Evolutionary conservation across 2,888 invertebrate genomes (phyloP).

Genomic region (Abscondita cerata): DNA sequence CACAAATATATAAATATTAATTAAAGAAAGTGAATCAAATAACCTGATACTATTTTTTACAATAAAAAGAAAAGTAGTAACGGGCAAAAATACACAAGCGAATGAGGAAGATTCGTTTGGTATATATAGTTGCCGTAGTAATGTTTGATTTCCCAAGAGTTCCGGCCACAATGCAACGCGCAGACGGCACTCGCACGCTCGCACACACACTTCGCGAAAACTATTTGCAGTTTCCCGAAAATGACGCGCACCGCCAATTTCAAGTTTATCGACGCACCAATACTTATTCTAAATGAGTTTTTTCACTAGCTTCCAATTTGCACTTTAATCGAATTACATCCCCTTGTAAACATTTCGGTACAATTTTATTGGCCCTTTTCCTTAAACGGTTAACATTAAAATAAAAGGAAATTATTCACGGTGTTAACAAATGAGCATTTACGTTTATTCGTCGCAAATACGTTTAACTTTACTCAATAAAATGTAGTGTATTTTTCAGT

Average conservation of each 20-base stretch:
- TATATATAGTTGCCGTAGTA: conserved; percentile 40
- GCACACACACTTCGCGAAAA: conserved; percentile 36
- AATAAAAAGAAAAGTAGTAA: conserved; percentile 17
- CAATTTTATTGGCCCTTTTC: conserved; percentile 24
- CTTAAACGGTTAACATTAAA: conserved; percentile 22
- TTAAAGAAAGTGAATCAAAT: too few species aligned
- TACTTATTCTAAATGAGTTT: conserved; percentile 44
- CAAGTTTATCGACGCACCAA: conserved; percentile 42
- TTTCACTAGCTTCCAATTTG: conserved; percentile 49
- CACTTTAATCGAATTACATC: conserved; percentile 42
- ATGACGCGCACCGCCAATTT: conserved; percentile 44
- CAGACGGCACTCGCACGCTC: conserved; percentile 34
- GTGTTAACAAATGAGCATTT: neutral
- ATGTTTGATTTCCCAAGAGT: conserved; percentile 50
- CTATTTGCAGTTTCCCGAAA: conserved; percentile 46
- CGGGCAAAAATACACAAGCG: conserved; percentile 28
- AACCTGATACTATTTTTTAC: neutral
- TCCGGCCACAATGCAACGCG: conserved; percentile 48
- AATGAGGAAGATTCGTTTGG: conserved; percentile 35
- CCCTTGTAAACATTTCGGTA: conserved; percentile 17
- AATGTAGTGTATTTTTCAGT: too few species aligned
- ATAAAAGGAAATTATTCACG: conserved; percentile 12
- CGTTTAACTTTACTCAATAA: too few species aligned
- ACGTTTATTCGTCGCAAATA: too few species aligned
- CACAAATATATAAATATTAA: too few species aligned